Evolutionary conservation across 2,797 vertebrate species (phyloP).

Genomic region (Acipenser ruthenus): DNA sequence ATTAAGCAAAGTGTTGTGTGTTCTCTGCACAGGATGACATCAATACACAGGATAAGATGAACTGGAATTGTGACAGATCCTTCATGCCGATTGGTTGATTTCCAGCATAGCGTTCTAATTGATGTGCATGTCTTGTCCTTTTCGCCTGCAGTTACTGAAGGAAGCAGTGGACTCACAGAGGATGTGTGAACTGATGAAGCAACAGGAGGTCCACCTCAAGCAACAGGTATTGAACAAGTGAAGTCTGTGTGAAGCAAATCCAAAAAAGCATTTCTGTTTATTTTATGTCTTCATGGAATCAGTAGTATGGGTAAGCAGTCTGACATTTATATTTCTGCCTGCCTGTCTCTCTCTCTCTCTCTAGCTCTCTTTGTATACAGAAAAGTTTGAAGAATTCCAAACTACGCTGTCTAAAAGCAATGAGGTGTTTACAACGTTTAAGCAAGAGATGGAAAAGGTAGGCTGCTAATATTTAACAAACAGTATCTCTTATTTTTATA

Average conservation of each 20-base stretch:
- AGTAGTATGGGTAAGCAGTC: neutral
- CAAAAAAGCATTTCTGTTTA: too few species aligned
- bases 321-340: neutral
- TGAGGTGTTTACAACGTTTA: conserved; percentile 96
- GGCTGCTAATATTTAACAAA: neutral
- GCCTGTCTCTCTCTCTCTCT: conserved; percentile 20
- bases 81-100: neutral
- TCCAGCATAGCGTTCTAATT: too few species aligned
- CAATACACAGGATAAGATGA: too few species aligned
- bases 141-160: conserved; percentile 73
- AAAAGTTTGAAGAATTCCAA: conserved; percentile 98
- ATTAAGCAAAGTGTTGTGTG: too few species aligned
- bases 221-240: conserved; percentile 72
- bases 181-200: conserved; percentile 98
- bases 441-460: conserved; percentile 99
- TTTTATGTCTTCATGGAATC: too few species aligned
- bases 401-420: conserved; percentile 96
- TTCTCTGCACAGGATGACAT: too few species aligned
- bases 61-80: too few species aligned
- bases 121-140: too few species aligned
- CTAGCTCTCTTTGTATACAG: conserved; percentile 90
- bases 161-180: conserved; percentile 91
- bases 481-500: neutral
- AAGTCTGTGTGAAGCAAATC: neutral
- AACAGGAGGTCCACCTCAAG: conserved; percentile 93